These are phyloP conservation scores for Coregonus clupeaformis DNA, from an alignment of 2,113 vertebrate species.

Conservation along the genomic window DNA sequence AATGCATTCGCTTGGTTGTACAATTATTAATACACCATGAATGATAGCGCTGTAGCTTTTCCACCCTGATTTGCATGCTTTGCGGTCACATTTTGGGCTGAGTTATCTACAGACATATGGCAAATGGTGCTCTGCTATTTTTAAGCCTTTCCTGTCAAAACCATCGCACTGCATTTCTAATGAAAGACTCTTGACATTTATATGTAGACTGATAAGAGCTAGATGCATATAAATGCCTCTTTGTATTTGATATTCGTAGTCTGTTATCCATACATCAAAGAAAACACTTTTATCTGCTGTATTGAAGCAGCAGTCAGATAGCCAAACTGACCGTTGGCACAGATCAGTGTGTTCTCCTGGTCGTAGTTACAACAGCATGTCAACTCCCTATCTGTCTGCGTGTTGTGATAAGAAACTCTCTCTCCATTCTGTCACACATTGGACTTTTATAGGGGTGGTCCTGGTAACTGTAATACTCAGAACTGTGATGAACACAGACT, in stretches of 20 bases:
- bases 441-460: neutral
- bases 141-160: neutral
- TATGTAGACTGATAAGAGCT: neutral
- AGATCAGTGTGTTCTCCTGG: constrained; percentile 29
- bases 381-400: constrained; percentile 39
- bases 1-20: neutral
- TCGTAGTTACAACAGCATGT: neutral
- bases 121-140: neutral
- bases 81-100: neutral
- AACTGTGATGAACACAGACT: neutral
- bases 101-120: constrained; percentile 3
- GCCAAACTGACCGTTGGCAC: constrained; percentile 19
- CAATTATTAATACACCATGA: neutral
- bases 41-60: neutral
- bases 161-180: neutral
- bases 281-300: constrained; percentile 1
- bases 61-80: neutral
- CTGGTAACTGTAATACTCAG: neutral
- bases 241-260: neutral
- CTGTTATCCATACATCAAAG: constrained; percentile 22
- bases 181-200: neutral
- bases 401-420: constrained; percentile 38
- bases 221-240: neutral
- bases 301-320: constrained; percentile 17
- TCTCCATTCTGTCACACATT: constrained; percentile 17